Base-by-base conservation (phyloP, 2,888 invertebrate species). In the Pyrgus malvae region DNA sequence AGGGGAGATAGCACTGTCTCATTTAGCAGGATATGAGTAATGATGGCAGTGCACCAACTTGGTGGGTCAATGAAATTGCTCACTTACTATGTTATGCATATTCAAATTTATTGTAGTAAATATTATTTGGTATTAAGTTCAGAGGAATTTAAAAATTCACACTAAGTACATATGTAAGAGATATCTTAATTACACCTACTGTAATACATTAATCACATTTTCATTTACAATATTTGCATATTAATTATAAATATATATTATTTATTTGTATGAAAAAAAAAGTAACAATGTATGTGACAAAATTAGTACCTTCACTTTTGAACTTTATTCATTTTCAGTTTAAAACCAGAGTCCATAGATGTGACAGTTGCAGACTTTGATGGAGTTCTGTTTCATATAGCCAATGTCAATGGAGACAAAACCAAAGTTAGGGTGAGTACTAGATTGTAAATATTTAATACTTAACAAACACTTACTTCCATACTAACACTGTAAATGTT, bases 351-450 rank as follows among this genome's bases (percentile, higher is more conserved):
- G 85, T 96, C 96, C 69, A 97, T 98, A 80, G 98, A 99, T 91
- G 95, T 99, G 73, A 94, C 93, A 66, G 94, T 98, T 80, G 97
- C 98, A 69, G 99, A 99, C 92, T 99, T 99, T 91, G 99, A 99
- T 92, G 99, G 99, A 71, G 99, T 98, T 62, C 91, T 99, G 67
- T 99, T 98, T 92, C 99, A 98, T 91, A 95, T 99, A 91, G 98
- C 99, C 61, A 99, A 99, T 92, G 93, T 97, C 73, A 96, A 97
- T 89, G 95, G 96, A 74, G 98, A 99, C 88, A 98, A 98, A 92
- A 95, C 96, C 75, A 99, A 98, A 95, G 94, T 99, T 91, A 94
- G 96, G 92, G 98, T 99, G 91, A 93, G 95, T 80, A 25, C 4
- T 14, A 19, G 1, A 14, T 5, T 11, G 21, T 6, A 21, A 21